Evolutionary conservation across 2,797 vertebrate genomes (phyloP).

Genomic region (Hypotaenidia philippensis): DNA sequence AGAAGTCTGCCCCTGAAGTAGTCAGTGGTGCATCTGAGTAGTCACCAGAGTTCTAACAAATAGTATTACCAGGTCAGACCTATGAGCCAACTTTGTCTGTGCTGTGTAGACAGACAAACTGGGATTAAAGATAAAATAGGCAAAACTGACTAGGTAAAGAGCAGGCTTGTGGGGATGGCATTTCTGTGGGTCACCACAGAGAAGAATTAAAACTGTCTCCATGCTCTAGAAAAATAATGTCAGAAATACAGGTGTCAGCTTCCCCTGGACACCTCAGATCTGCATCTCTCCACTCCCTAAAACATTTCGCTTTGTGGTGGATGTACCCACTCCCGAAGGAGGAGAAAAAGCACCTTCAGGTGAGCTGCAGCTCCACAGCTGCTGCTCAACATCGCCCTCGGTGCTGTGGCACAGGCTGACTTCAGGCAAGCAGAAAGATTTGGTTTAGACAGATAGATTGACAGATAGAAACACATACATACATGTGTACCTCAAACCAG

Average conservation of each 20-base stretch:
- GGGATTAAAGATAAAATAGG: not conserved
- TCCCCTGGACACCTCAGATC: not conserved
- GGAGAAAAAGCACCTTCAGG: not conserved
- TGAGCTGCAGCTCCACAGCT: not conserved
- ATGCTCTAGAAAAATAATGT: not conserved
- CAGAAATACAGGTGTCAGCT: not conserved
- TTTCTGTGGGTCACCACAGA: not conserved
- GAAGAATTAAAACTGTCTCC: not conserved
- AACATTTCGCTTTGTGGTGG: not conserved
- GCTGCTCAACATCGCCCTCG: accelerated
- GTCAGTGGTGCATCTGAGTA: not conserved
- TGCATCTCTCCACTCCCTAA: not conserved
- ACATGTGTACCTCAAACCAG: not conserved
- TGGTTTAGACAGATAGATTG: not conserved
- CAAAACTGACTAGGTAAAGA: not conserved
- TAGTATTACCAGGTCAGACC: not conserved
- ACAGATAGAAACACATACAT: not conserved
- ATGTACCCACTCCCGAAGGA: not conserved
- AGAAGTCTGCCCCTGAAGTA: not conserved
- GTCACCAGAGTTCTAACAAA: not conserved
- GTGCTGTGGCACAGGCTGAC: not conserved
- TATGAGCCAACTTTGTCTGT: not conserved
- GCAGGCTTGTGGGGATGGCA: not conserved
- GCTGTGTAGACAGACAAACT: not conserved
- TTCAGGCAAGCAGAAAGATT: not conserved